phyloP scores from a whole-genome alignment of 1,140 invertebrate genomes.

The Ceratina japonica region DNA sequence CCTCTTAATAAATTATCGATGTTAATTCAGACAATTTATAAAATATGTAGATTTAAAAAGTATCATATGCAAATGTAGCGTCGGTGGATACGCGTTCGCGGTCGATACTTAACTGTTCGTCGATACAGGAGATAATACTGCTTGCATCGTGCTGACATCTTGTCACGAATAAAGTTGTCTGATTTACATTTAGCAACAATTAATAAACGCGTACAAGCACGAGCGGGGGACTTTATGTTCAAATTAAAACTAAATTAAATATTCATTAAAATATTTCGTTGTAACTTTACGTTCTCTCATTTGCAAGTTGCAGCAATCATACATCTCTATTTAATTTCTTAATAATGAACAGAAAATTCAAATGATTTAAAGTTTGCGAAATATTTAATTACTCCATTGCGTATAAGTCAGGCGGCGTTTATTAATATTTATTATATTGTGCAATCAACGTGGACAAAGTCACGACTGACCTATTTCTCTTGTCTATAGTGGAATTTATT shows the following conservation, averaged over 20 bases:
- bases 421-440: neutral
- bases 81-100: neutral
- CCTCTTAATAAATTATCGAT: no score
- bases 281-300: no score
- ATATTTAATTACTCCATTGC: neutral
- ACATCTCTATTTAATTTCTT: no score
- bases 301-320: no score
- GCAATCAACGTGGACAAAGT: neutral
- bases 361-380: neutral
- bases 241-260: no score
- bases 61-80: no score
- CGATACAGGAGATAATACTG: slow-evolving; percentile 3
- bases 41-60: no score
- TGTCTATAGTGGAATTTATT: slow-evolving; percentile 38
- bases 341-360: no score
- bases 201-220: neutral
- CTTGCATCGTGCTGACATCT: neutral
- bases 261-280: no score
- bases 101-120: slow-evolving; percentile 25
- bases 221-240: neutral
- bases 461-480: slow-evolving; percentile 36
- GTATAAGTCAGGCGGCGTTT: neutral
- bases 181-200: neutral
- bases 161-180: neutral
- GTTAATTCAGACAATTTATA: no score